A percentile compares a stretch with the other conserved stretches of the same genome.
Conservation (phyloP, 2,113 vertebrate genomes). For the Cinclus cinclus region DNA sequence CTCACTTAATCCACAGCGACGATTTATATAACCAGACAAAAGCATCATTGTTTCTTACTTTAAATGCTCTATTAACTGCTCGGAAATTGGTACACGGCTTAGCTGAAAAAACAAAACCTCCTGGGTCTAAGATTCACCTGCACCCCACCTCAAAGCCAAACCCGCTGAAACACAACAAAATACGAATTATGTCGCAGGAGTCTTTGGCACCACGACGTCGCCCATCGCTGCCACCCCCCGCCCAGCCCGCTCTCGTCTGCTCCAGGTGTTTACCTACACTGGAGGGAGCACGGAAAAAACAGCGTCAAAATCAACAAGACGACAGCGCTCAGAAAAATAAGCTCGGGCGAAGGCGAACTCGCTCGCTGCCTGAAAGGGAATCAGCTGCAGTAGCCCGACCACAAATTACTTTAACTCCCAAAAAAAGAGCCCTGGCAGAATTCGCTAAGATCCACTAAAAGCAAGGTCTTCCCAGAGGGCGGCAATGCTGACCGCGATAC, state of each 20-base stretch:
- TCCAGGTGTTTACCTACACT: neutral
- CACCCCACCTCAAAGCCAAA: neutral
- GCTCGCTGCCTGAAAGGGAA: neutral
- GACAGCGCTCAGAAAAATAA: neutral
- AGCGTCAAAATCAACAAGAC: neutral
- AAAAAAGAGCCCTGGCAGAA: fast-evolving
- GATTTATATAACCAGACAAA: conserved; percentile 42
- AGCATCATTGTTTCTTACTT: neutral
- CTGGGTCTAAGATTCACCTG: neutral
- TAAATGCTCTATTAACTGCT: neutral
- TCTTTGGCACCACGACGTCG: neutral
- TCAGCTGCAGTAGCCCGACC: fast-evolving
- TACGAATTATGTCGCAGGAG: fast-evolving
- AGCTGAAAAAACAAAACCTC: neutral
- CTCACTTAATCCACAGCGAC: neutral
- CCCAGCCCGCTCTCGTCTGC: fast-evolving
- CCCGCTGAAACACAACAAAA: neutral
- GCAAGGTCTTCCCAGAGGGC: neutral
- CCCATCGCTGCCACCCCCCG: too few relatives aligned
- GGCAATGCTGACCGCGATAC: too few relatives aligned
- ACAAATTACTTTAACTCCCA: fast-evolving
- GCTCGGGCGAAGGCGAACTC: neutral
- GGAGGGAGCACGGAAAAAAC: neutral
- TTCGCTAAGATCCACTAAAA: fast-evolving
- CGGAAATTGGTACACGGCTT: neutral